Conservation (phyloP, 2,888 invertebrate species). For the Chorisops tibialis region DNA sequence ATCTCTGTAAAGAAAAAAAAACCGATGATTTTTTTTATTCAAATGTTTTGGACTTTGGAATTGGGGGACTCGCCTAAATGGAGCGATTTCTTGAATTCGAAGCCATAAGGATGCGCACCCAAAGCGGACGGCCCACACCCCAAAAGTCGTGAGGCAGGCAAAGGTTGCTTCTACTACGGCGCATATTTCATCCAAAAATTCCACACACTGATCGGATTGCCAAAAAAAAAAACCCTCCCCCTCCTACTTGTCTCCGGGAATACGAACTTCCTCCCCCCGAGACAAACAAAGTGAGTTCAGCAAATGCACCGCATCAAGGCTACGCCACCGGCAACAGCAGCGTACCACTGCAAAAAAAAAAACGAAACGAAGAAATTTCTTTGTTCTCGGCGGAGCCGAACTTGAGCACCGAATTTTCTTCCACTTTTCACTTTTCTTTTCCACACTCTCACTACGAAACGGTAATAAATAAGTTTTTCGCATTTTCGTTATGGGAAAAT, state of each 20-base stretch:
- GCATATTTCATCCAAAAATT: not conserved
- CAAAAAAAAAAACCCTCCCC: no score
- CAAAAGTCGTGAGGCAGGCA: conserved; percentile 22
- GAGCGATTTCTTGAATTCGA: no score
- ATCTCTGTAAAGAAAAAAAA: no score
- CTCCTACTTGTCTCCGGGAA: not conserved
- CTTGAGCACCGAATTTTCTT: no score
- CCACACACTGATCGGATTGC: not conserved
- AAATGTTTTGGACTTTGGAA: no score
- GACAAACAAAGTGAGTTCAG: not conserved
- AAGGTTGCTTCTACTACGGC: conserved; percentile 6
- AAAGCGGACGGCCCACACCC: conserved; percentile 14
- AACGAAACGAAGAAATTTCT: not conserved
- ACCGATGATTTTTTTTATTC: no score
- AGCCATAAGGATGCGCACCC: conserved; percentile 15
- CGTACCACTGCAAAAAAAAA: no score
- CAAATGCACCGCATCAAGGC: not conserved
- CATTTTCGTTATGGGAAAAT: no score
- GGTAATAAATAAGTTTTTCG: no score
- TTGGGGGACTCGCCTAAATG: no score
- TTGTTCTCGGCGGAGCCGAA: conserved; percentile 9
- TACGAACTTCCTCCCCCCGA: no score
- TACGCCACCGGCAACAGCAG: not conserved
- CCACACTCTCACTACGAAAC: not conserved
- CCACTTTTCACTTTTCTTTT: not conserved